Conservation (phyloP, 2,113 vertebrate species). For the Cranoglanis bouderius region DNA sequence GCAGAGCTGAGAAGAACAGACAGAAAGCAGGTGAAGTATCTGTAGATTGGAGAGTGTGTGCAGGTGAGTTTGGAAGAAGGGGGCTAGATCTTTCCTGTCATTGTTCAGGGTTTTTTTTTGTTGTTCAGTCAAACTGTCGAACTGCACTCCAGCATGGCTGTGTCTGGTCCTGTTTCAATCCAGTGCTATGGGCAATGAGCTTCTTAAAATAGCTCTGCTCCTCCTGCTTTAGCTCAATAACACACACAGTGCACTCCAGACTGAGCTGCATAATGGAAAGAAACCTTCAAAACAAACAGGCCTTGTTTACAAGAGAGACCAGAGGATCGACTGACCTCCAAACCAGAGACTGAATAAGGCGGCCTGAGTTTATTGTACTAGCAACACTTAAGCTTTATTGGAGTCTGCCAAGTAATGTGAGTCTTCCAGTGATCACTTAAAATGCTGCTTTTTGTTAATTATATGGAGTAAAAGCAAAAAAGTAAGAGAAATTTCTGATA, state of each 20-base stretch:
- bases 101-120: neutral
- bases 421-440: neutral
- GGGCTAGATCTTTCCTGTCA: neutral
- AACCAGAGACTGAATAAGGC: neutral
- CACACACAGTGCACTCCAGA: conserved; percentile 3
- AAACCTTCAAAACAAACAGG: conserved; percentile 41
- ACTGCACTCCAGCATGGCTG: conserved; percentile 14
- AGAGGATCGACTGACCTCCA: conserved; percentile 9
- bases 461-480: neutral
- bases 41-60: neutral
- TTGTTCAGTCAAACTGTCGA: neutral
- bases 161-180: conserved; percentile 34
- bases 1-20: neutral
- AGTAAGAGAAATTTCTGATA: neutral
- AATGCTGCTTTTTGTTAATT: neutral
- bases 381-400: neutral
- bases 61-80: neutral
- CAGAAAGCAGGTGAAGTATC: neutral
- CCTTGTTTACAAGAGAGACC: conserved; percentile 8
- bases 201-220: conserved; percentile 50
- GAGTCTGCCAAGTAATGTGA: neutral
- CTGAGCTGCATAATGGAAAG: conserved; percentile 19
- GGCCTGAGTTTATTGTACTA: neutral
- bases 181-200: neutral
- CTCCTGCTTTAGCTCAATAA: conserved; percentile 17